phyloP scores from a whole-genome alignment of 2,888 invertebrate genomes.

The Pristionchus exspectatus region DNA sequence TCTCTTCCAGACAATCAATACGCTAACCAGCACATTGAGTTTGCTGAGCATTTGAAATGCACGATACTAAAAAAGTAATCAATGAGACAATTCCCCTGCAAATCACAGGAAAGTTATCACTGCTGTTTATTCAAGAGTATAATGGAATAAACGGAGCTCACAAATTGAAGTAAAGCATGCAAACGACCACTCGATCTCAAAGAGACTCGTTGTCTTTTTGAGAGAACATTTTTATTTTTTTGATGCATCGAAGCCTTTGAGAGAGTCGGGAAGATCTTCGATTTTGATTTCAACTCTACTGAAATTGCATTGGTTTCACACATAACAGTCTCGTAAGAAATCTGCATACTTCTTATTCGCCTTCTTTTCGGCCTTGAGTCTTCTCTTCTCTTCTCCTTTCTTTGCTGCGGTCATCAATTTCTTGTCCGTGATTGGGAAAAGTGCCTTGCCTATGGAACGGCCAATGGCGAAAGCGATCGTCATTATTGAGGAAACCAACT shows the following conservation, averaged over 20 bases:
- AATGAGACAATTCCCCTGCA: too few species aligned
- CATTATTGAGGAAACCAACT: background rate
- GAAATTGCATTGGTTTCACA: too few species aligned
- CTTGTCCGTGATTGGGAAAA: background rate
- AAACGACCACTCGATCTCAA: background rate
- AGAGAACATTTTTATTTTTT: background rate
- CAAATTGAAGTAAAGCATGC: too few species aligned
- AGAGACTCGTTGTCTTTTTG: background rate
- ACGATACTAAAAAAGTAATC: too few species aligned
- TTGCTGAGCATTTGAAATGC: too few species aligned
- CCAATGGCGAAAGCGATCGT: background rate
- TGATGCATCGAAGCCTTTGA: background rate
- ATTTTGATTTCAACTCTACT: background rate
- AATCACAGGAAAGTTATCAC: too few species aligned
- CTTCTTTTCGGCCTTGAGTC: background rate
- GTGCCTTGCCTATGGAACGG: background rate
- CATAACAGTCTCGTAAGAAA: too few species aligned
- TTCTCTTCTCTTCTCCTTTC: conserved; percentile 10
- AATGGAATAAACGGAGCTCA: too few species aligned
- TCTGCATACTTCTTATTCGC: too few species aligned
- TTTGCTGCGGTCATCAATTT: background rate
- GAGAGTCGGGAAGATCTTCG: background rate
- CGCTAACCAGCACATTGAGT: too few species aligned
- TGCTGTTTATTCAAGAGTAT: too few species aligned
- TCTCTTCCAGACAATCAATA: too few species aligned